A percentile compares a stretch with the other conserved stretches of the same genome.
These are phyloP conservation scores for Rachycentron canadum DNA, from an alignment of 2,797 vertebrate species.

Conservation along the genomic window DNA sequence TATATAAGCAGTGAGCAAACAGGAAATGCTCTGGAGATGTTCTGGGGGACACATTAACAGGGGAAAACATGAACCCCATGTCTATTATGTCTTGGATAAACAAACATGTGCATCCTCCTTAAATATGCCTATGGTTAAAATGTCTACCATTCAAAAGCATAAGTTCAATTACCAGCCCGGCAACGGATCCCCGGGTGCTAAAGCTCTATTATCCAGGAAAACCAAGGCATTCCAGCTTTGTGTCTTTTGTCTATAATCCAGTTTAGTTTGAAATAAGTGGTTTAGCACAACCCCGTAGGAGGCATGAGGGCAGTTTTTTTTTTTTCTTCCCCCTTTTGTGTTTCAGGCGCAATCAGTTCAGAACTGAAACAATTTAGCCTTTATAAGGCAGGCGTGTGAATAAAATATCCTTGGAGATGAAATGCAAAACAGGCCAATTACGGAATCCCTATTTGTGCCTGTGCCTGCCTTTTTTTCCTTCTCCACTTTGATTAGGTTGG, in stretches of 20 bases:
- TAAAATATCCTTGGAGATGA: conserved; percentile 82
- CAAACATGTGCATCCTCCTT: conserved; percentile 64
- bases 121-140: conserved; percentile 73
- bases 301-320: conserved; percentile 58
- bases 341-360: conserved; percentile 83
- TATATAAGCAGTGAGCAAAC: conserved; percentile 16
- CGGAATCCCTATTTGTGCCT: conserved; percentile 57
- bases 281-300: conserved; percentile 85
- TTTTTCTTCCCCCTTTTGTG: conserved; percentile 62
- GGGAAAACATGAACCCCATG: conserved; percentile 9
- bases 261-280: conserved; percentile 89
- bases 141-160: conserved; percentile 77
- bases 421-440: conserved; percentile 85
- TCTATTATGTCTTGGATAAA: conserved; percentile 68
- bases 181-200: conserved; percentile 67
- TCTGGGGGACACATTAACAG: conserved; percentile 36
- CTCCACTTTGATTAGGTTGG: conserved; percentile 63
- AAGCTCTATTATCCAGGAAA: conserved; percentile 74
- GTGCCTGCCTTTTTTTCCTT: conserved; percentile 46
- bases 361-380: conserved; percentile 85
- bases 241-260: conserved; percentile 86
- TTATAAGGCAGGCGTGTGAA: conserved; percentile 84
- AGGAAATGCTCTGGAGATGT: conserved; percentile 34
- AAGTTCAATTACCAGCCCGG: conserved; percentile 79
- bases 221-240: conserved; percentile 80